Base-by-base conservation (phyloP, 1,140 invertebrate species). In the Cydia fagiglandana region DNA sequence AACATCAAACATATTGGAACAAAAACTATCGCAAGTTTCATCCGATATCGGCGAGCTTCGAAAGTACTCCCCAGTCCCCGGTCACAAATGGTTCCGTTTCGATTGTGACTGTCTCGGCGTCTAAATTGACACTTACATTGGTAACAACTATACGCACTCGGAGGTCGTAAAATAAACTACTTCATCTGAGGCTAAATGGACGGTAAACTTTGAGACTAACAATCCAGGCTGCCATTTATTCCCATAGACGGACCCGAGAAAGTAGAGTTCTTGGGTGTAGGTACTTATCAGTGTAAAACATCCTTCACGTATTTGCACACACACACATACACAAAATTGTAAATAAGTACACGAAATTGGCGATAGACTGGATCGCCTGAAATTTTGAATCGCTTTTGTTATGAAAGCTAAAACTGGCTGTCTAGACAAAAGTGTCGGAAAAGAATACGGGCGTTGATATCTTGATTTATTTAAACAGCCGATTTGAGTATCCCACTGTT, bases 21-120 rank as follows among this genome's bases (percentile, higher is more conserved):
- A 70, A 70, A 70, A 70, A 70, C 66, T 70, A 41, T 70, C 66
- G 66, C 34, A 41, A 70, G 66, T 70, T 70, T 70, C 2, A 70
- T 38, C 15, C 34, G 34, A 70, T 20, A 70, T 41, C 34, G 34
- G 66, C 34, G 66, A 45, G 66, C 17, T 41, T 17, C 34, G 34
- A 9, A 41, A 70, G 66, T 30, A 20, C 15, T 70, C 66, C 38
- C 66, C 15, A 17, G 30, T 70, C 66, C 38, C 66, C 15, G 34
- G 30, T 20, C 56, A 24, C 56, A 61, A 61, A 24, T 10, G 6
- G 24, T 3, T 61, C 6, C 7, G 53, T 17, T 6, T 20, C 5
- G n/a, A 15, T 12, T 24, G 56, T 61, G 6, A 20, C 6, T 9
- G 20, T n/a, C 17, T 24, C 56, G 20, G 9, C 9, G 2, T 10